These are phyloP conservation scores for Athalia rosae DNA, from an alignment of 2,888 invertebrate genomes.

Conservation along the genomic window DNA sequence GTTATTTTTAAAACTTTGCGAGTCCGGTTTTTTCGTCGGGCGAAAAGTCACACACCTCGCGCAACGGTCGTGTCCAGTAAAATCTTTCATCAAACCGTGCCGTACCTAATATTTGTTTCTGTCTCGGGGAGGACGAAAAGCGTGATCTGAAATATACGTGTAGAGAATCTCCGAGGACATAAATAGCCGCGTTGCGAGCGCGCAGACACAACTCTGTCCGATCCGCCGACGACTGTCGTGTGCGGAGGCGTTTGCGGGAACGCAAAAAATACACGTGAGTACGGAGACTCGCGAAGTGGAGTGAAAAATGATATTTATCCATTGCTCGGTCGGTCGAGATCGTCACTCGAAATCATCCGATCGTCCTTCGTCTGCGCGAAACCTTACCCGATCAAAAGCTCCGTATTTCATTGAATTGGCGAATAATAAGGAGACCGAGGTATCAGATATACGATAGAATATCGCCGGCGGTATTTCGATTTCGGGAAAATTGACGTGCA, in stretches of 20 bases:
- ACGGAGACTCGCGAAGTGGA: slow-evolving; percentile 32
- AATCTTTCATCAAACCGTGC: background rate
- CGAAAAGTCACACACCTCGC: too few species aligned
- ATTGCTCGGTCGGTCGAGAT: slow-evolving; percentile 5
- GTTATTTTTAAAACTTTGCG: too few species aligned
- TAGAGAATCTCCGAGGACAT: slow-evolving; percentile 23
- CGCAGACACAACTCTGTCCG: slow-evolving; percentile 22
- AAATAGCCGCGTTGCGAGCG: slow-evolving; percentile 31
- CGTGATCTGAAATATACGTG: slow-evolving; percentile 33
- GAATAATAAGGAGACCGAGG: too few species aligned
- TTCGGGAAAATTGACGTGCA: background rate
- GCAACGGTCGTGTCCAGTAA: background rate
- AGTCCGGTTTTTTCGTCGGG: too few species aligned
- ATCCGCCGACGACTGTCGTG: background rate
- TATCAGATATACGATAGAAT: too few species aligned
- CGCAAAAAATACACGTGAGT: slow-evolving; percentile 20
- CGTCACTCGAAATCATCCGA: slow-evolving; percentile 33
- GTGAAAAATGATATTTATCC: slow-evolving; percentile 40
- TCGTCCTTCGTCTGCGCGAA: slow-evolving; percentile 22
- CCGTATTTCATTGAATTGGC: too few species aligned
- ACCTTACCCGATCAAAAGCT: too few species aligned
- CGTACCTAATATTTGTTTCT: background rate
- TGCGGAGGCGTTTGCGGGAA: slow-evolving; percentile 34
- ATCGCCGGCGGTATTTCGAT: too few species aligned
- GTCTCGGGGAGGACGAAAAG: background rate